These are phyloP conservation scores for Petaurus breviceps DNA, from an alignment of 2,113 vertebrate species.

Conservation along the genomic window DNA sequence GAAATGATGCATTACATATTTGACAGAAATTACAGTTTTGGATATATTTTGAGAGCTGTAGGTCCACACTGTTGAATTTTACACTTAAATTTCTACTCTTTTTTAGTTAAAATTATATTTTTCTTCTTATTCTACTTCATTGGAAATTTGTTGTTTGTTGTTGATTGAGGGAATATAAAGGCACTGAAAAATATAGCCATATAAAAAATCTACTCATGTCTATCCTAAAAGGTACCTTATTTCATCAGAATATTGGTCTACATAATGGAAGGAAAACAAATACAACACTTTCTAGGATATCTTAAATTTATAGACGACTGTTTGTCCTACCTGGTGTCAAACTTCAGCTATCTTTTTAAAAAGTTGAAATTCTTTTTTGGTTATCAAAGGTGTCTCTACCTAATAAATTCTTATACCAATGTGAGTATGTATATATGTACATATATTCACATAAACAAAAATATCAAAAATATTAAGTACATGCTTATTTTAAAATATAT, in stretches of 20 bases:
- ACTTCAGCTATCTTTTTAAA: conserved; percentile 24
- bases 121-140: conserved; percentile 52
- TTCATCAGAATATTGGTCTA: not conserved
- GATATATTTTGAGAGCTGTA: conserved; percentile 51
- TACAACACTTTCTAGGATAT: conserved; percentile 25
- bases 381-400: conserved; percentile 33
- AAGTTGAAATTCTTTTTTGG: not conserved
- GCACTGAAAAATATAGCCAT: conserved; percentile 41
- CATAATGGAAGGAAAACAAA: not conserved
- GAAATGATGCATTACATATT: conserved; percentile 38
- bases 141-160: conserved; percentile 39
- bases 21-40: conserved; percentile 9
- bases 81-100: conserved; percentile 44
- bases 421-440: not conserved
- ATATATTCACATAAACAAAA: not conserved
- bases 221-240: conserved; percentile 44
- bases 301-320: conserved; percentile 18
- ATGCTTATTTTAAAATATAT: conserved; percentile 36
- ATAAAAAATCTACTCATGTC: conserved; percentile 44
- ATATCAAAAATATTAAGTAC: not conserved
- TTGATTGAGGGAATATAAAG: not conserved
- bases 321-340: conserved; percentile 42
- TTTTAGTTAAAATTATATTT: conserved; percentile 34
- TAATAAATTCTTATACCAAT: conserved; percentile 7
- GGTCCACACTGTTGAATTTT: conserved; percentile 34